Conservation (phyloP, 2,888 invertebrate genomes). For the Idaea aversata region DNA sequence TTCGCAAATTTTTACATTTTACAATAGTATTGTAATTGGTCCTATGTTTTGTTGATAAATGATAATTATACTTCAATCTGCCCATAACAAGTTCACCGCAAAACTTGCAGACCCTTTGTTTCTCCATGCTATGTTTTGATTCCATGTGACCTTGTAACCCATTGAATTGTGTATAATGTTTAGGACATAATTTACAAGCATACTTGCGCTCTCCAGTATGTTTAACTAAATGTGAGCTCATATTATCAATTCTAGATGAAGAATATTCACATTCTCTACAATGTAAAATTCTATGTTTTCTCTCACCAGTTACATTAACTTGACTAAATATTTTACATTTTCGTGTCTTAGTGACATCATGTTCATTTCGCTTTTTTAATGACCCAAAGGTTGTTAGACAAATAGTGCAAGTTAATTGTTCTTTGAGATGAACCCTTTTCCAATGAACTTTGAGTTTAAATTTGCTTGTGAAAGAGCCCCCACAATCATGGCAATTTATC, state of each 20-base stretch:
- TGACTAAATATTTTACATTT: slow-evolving; percentile 17
- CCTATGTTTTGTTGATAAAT: slow-evolving; percentile 41
- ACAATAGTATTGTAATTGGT: too few relatives aligned
- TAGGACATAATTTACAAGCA: slow-evolving; percentile 51
- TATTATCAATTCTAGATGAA: slow-evolving; percentile 47
- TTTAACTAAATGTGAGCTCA: slow-evolving; percentile 45
- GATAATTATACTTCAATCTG: slow-evolving; percentile 46
- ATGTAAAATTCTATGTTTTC: slow-evolving; percentile 22
- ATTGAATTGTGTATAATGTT: slow-evolving; percentile 50
- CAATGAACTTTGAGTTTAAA: slow-evolving; percentile 47
- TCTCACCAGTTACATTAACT: slow-evolving; percentile 23
- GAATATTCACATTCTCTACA: slow-evolving; percentile 52
- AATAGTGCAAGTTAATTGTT: slow-evolving; percentile 33
- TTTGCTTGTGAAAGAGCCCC: slow-evolving; percentile 40
- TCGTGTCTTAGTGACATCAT: slow-evolving; percentile 33
- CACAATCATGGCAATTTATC: slow-evolving; percentile 45
- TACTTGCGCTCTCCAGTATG: slow-evolving; percentile 57
- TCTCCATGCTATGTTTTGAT: slow-evolving; percentile 40
- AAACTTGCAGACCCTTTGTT: slow-evolving; percentile 53
- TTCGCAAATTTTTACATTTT: slow-evolving; percentile 47
- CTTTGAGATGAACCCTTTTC: slow-evolving; percentile 37
- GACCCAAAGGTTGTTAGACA: slow-evolving; percentile 47
- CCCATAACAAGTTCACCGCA: slow-evolving; percentile 61
- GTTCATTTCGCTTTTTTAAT: slow-evolving; percentile 42
- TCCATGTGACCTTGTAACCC: slow-evolving; percentile 56